These are phyloP conservation scores for Drosophila mercatorum DNA, from an alignment of 2,888 invertebrate genomes.

Conservation along the genomic window DNA sequence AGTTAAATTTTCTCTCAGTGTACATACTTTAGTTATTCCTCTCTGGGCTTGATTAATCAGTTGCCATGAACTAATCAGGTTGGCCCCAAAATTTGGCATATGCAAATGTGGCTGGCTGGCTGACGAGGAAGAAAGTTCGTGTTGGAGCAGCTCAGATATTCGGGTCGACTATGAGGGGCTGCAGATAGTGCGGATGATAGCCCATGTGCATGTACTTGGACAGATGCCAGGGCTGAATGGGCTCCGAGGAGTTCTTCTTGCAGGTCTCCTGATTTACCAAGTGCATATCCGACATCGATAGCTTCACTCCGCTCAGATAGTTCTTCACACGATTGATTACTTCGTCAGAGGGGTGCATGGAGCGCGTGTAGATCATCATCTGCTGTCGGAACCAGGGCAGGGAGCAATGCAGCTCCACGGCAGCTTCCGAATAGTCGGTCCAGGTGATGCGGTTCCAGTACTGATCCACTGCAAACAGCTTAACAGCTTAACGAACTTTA, in stretches of 20 bases:
- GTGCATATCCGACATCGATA: slow-evolving; percentile 19
- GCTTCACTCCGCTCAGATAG: slow-evolving; percentile 38
- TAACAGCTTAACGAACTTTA: not conserved
- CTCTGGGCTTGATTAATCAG: slow-evolving; percentile 51
- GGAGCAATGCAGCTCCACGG: slow-evolving; percentile 56
- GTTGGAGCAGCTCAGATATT: slow-evolving; percentile 38
- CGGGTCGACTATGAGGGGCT: slow-evolving; percentile 47
- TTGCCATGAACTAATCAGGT: slow-evolving; percentile 56
- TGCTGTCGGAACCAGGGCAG: slow-evolving; percentile 63
- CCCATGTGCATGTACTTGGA: slow-evolving; percentile 51
- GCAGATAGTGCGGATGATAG: slow-evolving; percentile 56
- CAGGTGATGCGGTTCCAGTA: slow-evolving; percentile 61
- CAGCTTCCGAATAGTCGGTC: slow-evolving; percentile 47
- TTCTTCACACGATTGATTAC: slow-evolving; percentile 23
- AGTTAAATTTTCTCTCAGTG: slow-evolving; percentile 22
- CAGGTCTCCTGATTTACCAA: slow-evolving; percentile 27
- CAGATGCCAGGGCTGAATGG: slow-evolving; percentile 55
- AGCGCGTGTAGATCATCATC: slow-evolving; percentile 46
- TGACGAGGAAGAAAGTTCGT: slow-evolving; percentile 59
- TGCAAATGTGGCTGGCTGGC: slow-evolving; percentile 47
- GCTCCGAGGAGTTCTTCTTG: slow-evolving; percentile 9
- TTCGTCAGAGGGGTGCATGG: slow-evolving; percentile 6
- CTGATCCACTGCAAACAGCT: slow-evolving; percentile 40
- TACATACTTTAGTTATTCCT: slow-evolving; percentile 3
- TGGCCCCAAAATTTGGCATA: slow-evolving; percentile 54